These are phyloP conservation scores for Syrmaticus mikado DNA, from an alignment of 2,113 vertebrate genomes.

Conservation along the genomic window DNA sequence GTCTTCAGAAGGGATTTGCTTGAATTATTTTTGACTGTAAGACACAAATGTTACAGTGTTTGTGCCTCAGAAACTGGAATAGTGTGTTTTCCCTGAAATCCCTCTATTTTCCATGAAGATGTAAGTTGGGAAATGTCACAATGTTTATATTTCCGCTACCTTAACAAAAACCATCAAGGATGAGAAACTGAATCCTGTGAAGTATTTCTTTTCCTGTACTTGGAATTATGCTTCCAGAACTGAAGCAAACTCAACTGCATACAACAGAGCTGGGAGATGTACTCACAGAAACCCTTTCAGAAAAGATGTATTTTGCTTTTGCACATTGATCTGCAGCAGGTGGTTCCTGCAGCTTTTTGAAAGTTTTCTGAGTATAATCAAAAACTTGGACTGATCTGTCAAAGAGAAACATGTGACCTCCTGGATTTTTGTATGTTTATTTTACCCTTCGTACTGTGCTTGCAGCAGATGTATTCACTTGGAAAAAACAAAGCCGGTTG, in stretches of 20 bases:
- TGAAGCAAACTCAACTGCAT: neutral
- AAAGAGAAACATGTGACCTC: neutral
- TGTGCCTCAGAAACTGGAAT: constrained; percentile 55
- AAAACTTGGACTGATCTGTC: neutral
- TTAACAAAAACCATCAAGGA: neutral
- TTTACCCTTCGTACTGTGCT: neutral
- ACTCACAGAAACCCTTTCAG: neutral
- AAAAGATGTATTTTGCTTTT: neutral
- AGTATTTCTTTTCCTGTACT: neutral
- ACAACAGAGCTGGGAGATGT: neutral
- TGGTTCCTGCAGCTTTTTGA: neutral
- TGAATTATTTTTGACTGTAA: constrained; percentile 18
- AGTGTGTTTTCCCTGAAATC: neutral
- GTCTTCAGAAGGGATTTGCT: constrained; percentile 7
- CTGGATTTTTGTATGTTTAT: neutral
- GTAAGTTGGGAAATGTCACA: neutral
- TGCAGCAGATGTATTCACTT: neutral
- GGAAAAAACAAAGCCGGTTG: neutral
- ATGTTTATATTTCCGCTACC: neutral
- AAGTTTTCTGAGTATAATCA: neutral
- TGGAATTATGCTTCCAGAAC: neutral
- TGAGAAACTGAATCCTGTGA: neutral
- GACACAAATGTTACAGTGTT: neutral
- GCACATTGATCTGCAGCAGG: neutral
- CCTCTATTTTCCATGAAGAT: neutral